These are phyloP conservation scores for Cassiopea andromeda DNA, from an alignment of 30 jellyfish, hydroid and myxozoan species.

Conservation along the genomic window DNA sequence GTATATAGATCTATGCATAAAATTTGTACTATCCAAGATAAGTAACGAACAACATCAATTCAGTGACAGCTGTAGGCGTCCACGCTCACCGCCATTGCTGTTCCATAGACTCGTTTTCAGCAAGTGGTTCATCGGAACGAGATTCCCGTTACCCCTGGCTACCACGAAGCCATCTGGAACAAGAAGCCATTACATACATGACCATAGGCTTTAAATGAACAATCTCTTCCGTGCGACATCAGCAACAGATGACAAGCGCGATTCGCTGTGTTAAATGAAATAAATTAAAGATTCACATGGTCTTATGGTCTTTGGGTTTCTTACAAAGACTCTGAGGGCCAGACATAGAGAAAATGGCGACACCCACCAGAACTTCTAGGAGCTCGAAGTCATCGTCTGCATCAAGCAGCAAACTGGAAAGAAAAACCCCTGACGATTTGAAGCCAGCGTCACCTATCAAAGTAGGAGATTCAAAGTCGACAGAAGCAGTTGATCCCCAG, in stretches of 20 bases:
- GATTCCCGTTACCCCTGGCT: conserved; percentile 23
- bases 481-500: conserved; percentile 75
- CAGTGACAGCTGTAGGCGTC: not conserved
- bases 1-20: not conserved
- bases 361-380: not conserved
- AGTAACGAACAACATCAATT: not conserved
- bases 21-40: not conserved
- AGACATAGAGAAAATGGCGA: not conserved
- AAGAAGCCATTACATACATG: not conserved
- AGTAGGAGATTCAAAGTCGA: conserved; percentile 30
- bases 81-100: not conserved
- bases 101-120: not conserved
- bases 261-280: too few species aligned
- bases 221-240: too few species aligned
- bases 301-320: not conserved
- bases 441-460: not conserved
- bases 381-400: not conserved
- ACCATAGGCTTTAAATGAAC: too few species aligned
- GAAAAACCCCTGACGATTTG: not conserved
- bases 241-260: too few species aligned
- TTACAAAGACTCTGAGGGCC: not conserved
- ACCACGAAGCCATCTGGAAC: conserved; percentile 40
- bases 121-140: conserved; percentile 1
- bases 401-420: not conserved
- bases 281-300: too few species aligned